Base-by-base conservation (phyloP, 2,888 invertebrate genomes). In the Nemoura dubitans region DNA sequence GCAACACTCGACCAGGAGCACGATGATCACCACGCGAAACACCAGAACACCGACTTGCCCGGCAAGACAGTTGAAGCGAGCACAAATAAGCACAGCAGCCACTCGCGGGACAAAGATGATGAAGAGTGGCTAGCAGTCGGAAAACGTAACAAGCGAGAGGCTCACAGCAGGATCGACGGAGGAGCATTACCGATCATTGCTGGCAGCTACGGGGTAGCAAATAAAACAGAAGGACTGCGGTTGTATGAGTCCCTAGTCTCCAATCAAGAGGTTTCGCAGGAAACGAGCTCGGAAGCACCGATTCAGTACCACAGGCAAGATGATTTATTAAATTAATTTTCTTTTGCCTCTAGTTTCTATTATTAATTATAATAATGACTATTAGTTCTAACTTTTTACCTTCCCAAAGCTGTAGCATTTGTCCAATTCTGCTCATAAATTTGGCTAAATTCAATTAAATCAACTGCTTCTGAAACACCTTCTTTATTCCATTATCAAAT, bases 141-240 rank as follows among this genome's bases (percentile, higher is more conserved):
- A 81, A 82, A 87, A 30, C 84, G 84, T 14, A 42, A 21, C 6
- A 83, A 83, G 43, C 5, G 83, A 36, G 43, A 83, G 2, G 83
- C 42, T n/a, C 6, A 42, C 16, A 42, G 36, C 5, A 14, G 78
- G 28, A 78, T 27, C 28, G 78, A 42, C n/a, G 27, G 83, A 87
- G 88, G 87, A 85, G 86, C 87, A 10, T 30, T 88, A 28, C 88
- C 88, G 5, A 86, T 88, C 0, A 86, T 87, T 28, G 86, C 86
- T 16, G 87, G 85, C 26, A 88, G 89, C 21, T 89, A 89, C 81
- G 88, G 88, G 0, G 83, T 85, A 1, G 86, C 86, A 2, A 86
- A 87, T 21, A 88, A 87, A 10, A 89, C 89, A 80, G 90, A 90
- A 88, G 90, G 90, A n/a, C 87, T 90, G n/a, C 88, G 90, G 25